Evolutionary conservation across 2,797 vertebrate genomes (phyloP).

Genomic region (Semotilus atromaculatus): DNA sequence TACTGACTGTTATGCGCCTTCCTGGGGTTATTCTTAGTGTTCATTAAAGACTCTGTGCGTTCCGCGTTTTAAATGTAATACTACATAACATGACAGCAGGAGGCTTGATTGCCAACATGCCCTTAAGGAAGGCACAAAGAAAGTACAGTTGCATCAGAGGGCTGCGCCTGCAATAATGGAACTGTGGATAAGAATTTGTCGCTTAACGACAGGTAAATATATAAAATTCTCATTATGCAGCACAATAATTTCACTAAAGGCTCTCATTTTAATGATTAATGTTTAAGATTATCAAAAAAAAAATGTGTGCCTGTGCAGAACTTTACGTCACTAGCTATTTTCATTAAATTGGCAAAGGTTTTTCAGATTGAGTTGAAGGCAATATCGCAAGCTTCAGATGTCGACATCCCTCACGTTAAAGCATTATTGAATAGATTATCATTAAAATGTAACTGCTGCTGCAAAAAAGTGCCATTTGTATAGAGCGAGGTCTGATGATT

Average conservation of each 20-base stretch:
- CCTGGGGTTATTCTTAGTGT: too few species aligned
- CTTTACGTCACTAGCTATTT: neutral
- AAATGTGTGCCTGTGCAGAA: neutral
- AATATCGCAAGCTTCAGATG: neutral
- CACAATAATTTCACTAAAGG: neutral
- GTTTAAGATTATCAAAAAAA: neutral
- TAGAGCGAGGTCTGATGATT: neutral
- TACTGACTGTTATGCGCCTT: too few species aligned
- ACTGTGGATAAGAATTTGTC: neutral
- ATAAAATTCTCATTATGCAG: conserved; percentile 8
- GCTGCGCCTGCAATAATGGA: neutral
- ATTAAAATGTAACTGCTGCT: conserved; percentile 9
- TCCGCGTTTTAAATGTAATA: too few species aligned
- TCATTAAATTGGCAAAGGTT: neutral
- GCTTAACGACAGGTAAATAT: neutral
- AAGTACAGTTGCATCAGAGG: neutral
- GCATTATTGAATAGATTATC: conserved; percentile 14
- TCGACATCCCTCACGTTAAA: neutral
- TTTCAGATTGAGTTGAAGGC: neutral
- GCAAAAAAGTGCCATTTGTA: conserved; percentile 35
- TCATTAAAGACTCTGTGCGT: too few species aligned
- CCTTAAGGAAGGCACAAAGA: neutral
- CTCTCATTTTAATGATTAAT: conserved; percentile 24
- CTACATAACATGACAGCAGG: neutral
- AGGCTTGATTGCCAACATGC: neutral